phyloP scores from a whole-genome alignment of 2,113 vertebrate species.

The Etheostoma spectabile region DNA sequence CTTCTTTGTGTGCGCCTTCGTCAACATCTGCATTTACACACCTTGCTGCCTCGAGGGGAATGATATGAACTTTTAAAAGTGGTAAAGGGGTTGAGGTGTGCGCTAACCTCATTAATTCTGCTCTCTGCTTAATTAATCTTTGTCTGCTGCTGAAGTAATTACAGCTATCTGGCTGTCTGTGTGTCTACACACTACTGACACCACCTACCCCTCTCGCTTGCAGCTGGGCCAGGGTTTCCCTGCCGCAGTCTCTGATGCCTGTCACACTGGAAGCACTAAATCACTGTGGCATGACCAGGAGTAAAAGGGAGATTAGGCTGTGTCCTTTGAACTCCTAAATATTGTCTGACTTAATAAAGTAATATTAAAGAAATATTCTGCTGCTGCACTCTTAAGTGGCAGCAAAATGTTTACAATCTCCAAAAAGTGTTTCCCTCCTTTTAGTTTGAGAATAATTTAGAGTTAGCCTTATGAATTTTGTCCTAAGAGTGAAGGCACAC shows the following conservation, averaged over 20 bases:
- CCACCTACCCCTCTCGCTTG: constrained; percentile 40
- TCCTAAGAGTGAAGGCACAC: neutral
- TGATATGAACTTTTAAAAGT: constrained; percentile 55
- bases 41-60: constrained; percentile 16
- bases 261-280: constrained; percentile 38
- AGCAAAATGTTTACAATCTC: neutral
- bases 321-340: constrained; percentile 5
- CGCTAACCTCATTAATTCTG: constrained; percentile 72
- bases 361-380: neutral
- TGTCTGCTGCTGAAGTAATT: constrained; percentile 73
- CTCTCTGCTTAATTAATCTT: constrained; percentile 75
- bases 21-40: neutral
- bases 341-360: neutral
- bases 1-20: neutral
- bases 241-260: constrained; percentile 29
- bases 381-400: neutral
- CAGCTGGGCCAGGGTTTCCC: constrained; percentile 39
- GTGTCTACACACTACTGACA: constrained; percentile 55
- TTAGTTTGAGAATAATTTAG: neutral
- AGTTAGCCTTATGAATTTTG: neutral
- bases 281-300: neutral
- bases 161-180: constrained; percentile 57
- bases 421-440: neutral
- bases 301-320: neutral
- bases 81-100: constrained; percentile 43